Base-by-base conservation (phyloP, 37 sponge, comb jelly and placozoan species). In the Spongia lamella region DNA sequence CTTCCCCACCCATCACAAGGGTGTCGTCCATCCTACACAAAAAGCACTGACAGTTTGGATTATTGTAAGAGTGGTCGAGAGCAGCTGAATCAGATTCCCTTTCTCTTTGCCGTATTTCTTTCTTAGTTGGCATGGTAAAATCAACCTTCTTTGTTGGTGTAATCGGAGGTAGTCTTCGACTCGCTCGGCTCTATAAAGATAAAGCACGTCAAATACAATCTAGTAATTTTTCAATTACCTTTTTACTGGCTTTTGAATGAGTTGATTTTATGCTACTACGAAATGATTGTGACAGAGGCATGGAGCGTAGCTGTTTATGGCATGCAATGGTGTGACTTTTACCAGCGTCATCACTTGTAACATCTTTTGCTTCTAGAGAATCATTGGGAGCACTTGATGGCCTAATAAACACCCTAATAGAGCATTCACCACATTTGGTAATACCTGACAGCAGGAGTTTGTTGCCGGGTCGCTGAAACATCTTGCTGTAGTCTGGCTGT, bases 151-250 rank as follows among this genome's bases (percentile, higher is more conserved):
- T 26, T 31, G 22, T 17, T 6, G 31, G 26, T 3, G n/a, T 56
- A 4, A 88, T 70, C 3, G 80, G 89, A 65, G 90, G 90, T 0
- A 89, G 84, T n/a, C 79, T 79, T 20, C 81, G 90, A 3, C 79
- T 74, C 3, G 80, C 73, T 14, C 66, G 69, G 9, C 75, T 73
- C 84, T 88, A 55, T 20, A 66, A 62, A 19, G 1, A 19, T 58
- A 40, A 27, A 19, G 13, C 7, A 68, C 36, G 13, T 43, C 39
- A 40, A 5, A 59, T 32, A 49, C 15, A 63, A 17, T 7, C 16
- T 76, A 51, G 25, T 2, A 16, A 50, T 55, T 54, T 33, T 14
- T 27, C 15, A 1, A 53, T 52, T 77, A 65, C 69, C 59, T 58
- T 66, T 25, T 5, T 56, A 7, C 33, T 66, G 20, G 68, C 34